Percentiles rank a stretch among this genome's conserved stretches.
Evolutionary conservation across 2,113 vertebrate genomes (phyloP).

Genomic region (Emydocephalus ijimae): DNA sequence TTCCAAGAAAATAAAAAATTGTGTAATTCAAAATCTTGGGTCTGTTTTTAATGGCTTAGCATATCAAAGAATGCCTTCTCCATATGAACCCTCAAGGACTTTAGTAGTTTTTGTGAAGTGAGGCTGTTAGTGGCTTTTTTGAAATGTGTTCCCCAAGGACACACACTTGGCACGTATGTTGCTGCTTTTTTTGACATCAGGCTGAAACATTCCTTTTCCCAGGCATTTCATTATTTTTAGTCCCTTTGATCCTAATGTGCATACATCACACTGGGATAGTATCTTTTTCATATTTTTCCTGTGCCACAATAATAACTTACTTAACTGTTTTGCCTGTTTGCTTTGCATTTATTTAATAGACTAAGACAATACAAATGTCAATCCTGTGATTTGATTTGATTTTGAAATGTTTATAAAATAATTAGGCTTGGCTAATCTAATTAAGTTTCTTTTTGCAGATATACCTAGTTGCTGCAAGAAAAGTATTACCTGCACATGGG

Average conservation of each 20-base stretch:
- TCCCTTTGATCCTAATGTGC: background rate
- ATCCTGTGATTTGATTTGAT: background rate
- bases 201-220: background rate
- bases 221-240: background rate
- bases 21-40: background rate
- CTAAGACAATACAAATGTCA: background rate
- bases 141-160: background rate
- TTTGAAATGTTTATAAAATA: background rate
- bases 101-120: background rate
- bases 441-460: background rate
- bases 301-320: background rate
- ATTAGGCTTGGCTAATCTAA: background rate
- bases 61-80: background rate
- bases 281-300: background rate
- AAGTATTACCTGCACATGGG: constrained; percentile 1
- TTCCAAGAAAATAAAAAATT: background rate
- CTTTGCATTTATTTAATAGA: background rate
- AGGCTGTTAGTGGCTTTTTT: background rate
- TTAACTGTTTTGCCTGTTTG: background rate
- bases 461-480: background rate
- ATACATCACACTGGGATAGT: background rate
- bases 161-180: background rate
- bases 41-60: background rate
- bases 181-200: background rate
- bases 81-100: background rate